phyloP scores from a whole-genome alignment of 2,113 vertebrate species.

The Motacilla alba region DNA sequence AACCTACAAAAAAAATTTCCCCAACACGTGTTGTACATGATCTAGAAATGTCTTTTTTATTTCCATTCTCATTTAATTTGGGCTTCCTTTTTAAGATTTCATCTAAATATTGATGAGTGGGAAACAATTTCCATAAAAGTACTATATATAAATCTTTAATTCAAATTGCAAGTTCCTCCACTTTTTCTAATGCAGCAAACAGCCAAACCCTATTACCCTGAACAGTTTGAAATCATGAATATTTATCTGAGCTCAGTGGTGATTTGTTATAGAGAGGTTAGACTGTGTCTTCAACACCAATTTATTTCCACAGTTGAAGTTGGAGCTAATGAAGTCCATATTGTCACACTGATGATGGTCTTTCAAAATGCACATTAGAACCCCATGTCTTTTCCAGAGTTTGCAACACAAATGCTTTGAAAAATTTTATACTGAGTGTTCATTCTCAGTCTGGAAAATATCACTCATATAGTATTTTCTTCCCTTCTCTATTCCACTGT shows the following conservation, averaged over 20 bases:
- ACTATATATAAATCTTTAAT: not conserved
- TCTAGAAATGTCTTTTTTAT: not conserved
- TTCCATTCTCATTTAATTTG: not conserved
- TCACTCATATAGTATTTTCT: not conserved
- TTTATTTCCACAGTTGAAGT: not conserved
- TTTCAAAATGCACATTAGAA: not conserved
- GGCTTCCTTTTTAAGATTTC: not conserved
- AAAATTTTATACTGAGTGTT: not conserved
- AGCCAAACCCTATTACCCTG: not conserved
- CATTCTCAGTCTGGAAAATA: not conserved
- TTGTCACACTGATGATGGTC: not conserved
- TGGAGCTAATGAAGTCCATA: not conserved
- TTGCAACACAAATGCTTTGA: not conserved
- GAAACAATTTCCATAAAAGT: not conserved
- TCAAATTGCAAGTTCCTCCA: not conserved
- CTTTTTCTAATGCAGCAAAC: not conserved
- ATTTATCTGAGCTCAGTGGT: slow-evolving; percentile 7
- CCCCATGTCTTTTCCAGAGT: not conserved
- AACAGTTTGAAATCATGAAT: slow-evolving; percentile 20
- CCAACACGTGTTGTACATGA: fast-evolving
- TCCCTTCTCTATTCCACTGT: not conserved
- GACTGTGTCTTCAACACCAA: not conserved
- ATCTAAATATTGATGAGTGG: slow-evolving; percentile 1
- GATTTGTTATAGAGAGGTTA: slow-evolving; percentile 26
- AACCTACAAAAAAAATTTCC: not conserved